phyloP scores from a whole-genome alignment of 2,888 invertebrate genomes.

The Nebria salina region DNA sequence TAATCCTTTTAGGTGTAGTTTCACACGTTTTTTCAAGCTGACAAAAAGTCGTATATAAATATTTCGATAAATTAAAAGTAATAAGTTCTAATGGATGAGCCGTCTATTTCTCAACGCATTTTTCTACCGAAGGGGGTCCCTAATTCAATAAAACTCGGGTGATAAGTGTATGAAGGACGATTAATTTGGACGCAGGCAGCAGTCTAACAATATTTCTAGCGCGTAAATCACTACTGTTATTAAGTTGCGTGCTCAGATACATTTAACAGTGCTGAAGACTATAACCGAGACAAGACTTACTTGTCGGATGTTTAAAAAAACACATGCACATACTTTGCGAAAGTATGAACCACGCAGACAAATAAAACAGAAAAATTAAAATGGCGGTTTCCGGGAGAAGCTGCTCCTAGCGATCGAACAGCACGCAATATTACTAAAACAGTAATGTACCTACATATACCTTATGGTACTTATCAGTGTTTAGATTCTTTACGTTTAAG shows the following conservation, averaged over 20 bases:
- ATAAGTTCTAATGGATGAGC: constrained; percentile 36
- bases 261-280: constrained; percentile 21
- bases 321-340: constrained; percentile 1
- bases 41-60: constrained; percentile 29
- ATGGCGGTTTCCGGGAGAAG: constrained; percentile 21
- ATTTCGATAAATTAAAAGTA: constrained; percentile 43
- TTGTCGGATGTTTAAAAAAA: not conserved
- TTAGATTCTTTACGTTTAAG: not conserved
- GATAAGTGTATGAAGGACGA: constrained; percentile 33
- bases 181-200: constrained; percentile 23
- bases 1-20: constrained; percentile 20
- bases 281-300: constrained; percentile 4
- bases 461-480: not conserved
- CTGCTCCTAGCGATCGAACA: not conserved
- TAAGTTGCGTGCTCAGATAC: constrained; percentile 32
- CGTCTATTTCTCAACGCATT: constrained; percentile 10
- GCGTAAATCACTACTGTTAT: constrained; percentile 34
- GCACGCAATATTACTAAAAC: not conserved
- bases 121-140: constrained; percentile 23
- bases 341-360: constrained; percentile 14
- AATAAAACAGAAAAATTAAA: not conserved
- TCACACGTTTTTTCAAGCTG: constrained; percentile 30
- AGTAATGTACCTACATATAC: not conserved
- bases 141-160: constrained; percentile 40
- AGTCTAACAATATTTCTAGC: constrained; percentile 28